Conservation (phyloP, 2,888 invertebrate species). For the Calameuta pallipes region DNA sequence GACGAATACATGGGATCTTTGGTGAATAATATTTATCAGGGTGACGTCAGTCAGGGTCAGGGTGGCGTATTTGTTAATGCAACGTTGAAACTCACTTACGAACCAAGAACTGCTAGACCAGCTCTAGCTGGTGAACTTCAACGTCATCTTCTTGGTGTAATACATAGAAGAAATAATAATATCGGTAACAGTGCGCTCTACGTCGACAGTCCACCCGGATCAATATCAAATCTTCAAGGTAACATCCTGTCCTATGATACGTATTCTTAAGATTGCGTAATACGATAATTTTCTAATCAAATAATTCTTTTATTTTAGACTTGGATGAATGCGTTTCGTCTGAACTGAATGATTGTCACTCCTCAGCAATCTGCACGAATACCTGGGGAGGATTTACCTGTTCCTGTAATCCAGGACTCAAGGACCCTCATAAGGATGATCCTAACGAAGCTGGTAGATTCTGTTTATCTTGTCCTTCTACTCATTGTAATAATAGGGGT, state of each 20-base stretch:
- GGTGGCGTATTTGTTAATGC: slow-evolving; percentile 87
- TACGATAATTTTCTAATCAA: background rate
- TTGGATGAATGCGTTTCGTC: slow-evolving; percentile 86
- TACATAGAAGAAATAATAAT: slow-evolving; percentile 86
- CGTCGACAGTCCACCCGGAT: slow-evolving; percentile 85
- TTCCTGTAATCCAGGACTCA: slow-evolving; percentile 78
- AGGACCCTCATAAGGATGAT: slow-evolving; percentile 80
- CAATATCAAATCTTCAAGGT: slow-evolving; percentile 81
- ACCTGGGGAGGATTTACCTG: slow-evolving; percentile 87
- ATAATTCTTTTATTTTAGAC: slow-evolving; percentile 68
- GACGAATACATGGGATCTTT: slow-evolving; percentile 86
- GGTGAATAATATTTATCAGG: slow-evolving; percentile 83
- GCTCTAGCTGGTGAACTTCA: slow-evolving; percentile 82
- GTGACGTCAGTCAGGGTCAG: slow-evolving; percentile 75
- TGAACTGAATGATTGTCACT: slow-evolving; percentile 88
- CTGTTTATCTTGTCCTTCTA: slow-evolving; percentile 81
- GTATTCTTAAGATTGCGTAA: background rate
- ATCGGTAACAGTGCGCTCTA: slow-evolving; percentile 88
- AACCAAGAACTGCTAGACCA: slow-evolving; percentile 71
- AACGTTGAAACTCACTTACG: slow-evolving; percentile 76
- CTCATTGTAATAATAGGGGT: slow-evolving; percentile 86
- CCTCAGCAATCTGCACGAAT: slow-evolving; percentile 82
- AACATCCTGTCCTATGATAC: slow-evolving; percentile 19
- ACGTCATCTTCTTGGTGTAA: slow-evolving; percentile 84
- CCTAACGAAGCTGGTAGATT: slow-evolving; percentile 77